Conservation (phyloP, 1,140 invertebrate genomes). For the Drosophila tsacasi region DNA sequence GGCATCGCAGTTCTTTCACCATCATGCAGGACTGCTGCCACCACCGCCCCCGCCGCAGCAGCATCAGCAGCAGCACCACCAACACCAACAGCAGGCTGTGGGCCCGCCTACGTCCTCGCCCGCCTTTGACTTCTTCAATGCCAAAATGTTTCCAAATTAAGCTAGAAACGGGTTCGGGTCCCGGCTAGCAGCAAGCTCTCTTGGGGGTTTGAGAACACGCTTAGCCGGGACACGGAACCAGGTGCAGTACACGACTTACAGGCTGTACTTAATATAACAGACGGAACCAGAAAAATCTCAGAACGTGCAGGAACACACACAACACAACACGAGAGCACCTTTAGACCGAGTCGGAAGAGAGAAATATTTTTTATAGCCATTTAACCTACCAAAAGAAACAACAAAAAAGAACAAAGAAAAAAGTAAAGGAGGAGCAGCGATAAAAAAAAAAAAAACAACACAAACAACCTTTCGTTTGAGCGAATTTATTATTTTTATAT, state of each 20-base stretch:
- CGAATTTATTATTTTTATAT: conserved; percentile 79
- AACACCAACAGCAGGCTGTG: conserved; percentile 26
- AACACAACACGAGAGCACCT: conserved; percentile 29
- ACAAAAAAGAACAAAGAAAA: no score
- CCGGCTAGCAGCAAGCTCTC: conserved; percentile 22
- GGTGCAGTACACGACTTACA: conserved; percentile 69
- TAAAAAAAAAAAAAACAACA: conserved; percentile 12
- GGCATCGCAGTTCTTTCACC: conserved; percentile 46
- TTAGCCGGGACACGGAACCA: conserved; percentile 12
- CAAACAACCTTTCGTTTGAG: conserved; percentile 73
- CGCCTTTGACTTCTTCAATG: conserved; percentile 77
- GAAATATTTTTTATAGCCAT: conserved; percentile 73
- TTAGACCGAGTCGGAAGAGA: conserved; percentile 47
- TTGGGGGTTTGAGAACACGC: conserved; percentile 12
- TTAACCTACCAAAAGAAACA: conserved; percentile 17
- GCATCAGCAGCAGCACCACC: conserved; percentile 11
- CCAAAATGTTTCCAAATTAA: conserved; percentile 77
- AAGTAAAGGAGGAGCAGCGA: conserved; percentile 10
- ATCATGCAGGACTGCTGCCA: conserved; percentile 61
- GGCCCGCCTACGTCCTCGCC: conserved; percentile 46
- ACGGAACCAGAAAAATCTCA: conserved; percentile 63
- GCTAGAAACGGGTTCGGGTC: conserved; percentile 25
- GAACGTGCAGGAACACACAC: conserved; percentile 76
- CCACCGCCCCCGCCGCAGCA: conserved; percentile 48
- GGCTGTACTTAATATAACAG: conserved; percentile 73